Evolutionary conservation across 2,113 vertebrate genomes (phyloP), one percentile per base, ranked within the genome.

Genomic region (Axis porcinus): DNA sequence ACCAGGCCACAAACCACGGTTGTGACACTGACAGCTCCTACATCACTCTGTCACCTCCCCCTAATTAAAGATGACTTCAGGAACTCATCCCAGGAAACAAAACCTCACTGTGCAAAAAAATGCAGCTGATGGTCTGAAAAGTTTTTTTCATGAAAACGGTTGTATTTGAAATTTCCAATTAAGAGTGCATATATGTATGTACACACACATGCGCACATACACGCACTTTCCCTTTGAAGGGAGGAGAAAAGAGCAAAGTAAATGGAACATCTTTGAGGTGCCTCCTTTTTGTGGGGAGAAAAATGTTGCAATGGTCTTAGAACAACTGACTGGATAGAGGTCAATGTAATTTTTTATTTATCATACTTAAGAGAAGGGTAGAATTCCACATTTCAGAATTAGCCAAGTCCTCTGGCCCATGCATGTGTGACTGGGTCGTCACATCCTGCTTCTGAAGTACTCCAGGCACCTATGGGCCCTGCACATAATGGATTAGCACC

Each of bases 261-360:
- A 92, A 94, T n/a, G 25, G 25, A 60, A 70, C 52, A 62, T 47
- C 30, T 55, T 11, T 47, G 36, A 28, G 67, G 3, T 8, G 54
- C 27, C 27, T 33, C 23, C 28, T 76, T 91, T 40, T 74, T 30
- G 82, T 89, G 45, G 91, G 50, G 28, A 91, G 52, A 89, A 84
- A 94, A 84, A 74, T 10, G 17, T 15, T 85, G n/a, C 14, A 45
- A 6, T 33, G 16, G 14, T 82, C 81, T 64, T 62, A 60, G 28
- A 86, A 93, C 54, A 87, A 86, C 27, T 64, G 25, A 30, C 7
- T 52, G 21, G 12, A 86, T 27, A 58, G 67, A 97, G 93, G 45
- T 36, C 52, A 15, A 12, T 33, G 40, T 64, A 57, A 50, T 43
- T 57, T 70, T 93, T 84, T 54, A 67, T 87, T 91, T 70, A 70